Percentiles rank a stretch among this genome's conserved stretches.
Evolutionary conservation across 2,888 invertebrate genomes (phyloP).

Genomic region (Stenchaetothrips biformis): DNA sequence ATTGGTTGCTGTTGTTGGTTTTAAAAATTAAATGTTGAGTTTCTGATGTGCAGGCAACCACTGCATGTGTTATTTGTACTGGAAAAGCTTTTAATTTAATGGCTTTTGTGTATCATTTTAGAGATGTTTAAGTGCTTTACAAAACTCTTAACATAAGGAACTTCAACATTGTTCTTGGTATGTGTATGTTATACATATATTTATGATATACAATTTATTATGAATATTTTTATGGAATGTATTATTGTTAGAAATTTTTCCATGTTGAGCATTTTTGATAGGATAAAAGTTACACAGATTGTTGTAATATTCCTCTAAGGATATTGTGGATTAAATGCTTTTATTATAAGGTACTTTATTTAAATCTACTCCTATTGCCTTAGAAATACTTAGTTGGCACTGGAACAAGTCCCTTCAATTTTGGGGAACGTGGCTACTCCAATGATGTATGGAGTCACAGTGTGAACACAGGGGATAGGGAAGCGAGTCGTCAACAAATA

Average conservation of each 20-base stretch:
- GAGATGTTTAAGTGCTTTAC: background rate
- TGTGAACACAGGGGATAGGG: no score
- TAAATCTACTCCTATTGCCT: no score
- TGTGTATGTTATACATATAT: background rate
- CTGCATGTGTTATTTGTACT: background rate
- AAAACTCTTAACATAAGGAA: background rate
- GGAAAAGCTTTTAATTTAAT: background rate
- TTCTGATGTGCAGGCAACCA: no score
- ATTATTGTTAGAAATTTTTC: slow-evolving; percentile 10
- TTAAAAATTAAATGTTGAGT: no score
- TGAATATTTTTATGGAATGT: slow-evolving; percentile 24
- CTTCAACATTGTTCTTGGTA: background rate
- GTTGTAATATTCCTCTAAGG: background rate
- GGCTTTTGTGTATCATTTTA: background rate
- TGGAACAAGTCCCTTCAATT: no score
- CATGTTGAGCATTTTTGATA: slow-evolving; percentile 4
- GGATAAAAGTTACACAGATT: background rate
- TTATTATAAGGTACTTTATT: background rate
- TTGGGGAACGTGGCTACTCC: no score
- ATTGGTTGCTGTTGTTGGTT: no score
- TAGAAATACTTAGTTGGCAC: no score
- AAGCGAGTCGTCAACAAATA: no score
- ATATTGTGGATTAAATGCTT: slow-evolving; percentile 7
- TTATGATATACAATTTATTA: slow-evolving; percentile 13
- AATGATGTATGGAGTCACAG: no score